Conservation (phyloP, 2,888 invertebrate species). For the Pyrrhosoma nymphula region DNA sequence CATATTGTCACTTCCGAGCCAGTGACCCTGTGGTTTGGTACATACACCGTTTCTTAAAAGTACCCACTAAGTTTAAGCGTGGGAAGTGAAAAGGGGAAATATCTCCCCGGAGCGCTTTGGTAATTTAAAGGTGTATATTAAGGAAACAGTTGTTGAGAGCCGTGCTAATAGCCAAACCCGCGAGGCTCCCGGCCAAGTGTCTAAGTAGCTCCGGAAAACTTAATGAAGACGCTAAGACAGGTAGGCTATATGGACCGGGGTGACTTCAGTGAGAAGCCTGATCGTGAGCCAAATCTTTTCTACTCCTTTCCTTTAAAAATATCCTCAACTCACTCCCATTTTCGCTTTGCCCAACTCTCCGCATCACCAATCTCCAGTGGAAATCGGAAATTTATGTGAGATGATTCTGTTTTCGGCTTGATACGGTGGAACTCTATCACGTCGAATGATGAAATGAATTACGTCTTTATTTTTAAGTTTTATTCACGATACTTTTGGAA, state of each 20-base stretch:
- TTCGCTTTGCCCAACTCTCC: background rate
- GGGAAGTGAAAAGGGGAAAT: background rate
- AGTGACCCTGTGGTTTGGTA: background rate
- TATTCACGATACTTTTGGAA: too few relatives aligned
- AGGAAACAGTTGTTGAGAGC: constrained; percentile 35
- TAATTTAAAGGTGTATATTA: constrained; percentile 22
- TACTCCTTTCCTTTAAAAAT: background rate
- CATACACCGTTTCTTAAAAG: background rate
- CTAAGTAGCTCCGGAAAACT: constrained; percentile 39
- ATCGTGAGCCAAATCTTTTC: constrained; percentile 21
- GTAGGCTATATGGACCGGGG: constrained; percentile 8
- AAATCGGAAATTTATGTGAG: background rate
- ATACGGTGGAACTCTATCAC: too few relatives aligned
- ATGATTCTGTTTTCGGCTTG: too few relatives aligned
- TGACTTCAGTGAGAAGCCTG: background rate
- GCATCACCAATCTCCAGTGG: background rate
- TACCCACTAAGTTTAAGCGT: constrained; percentile 12
- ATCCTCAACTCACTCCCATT: background rate
- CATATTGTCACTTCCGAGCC: background rate
- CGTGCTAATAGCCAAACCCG: constrained; percentile 9
- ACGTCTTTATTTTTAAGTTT: too few relatives aligned
- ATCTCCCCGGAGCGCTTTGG: background rate
- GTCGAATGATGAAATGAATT: too few relatives aligned
- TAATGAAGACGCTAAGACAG: constrained; percentile 30
- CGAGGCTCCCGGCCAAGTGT: background rate